A percentile compares a stretch with the other conserved stretches of the same genome.
phyloP scores from a whole-genome alignment of 2,113 vertebrate genomes.

The Cebus imitator region DNA sequence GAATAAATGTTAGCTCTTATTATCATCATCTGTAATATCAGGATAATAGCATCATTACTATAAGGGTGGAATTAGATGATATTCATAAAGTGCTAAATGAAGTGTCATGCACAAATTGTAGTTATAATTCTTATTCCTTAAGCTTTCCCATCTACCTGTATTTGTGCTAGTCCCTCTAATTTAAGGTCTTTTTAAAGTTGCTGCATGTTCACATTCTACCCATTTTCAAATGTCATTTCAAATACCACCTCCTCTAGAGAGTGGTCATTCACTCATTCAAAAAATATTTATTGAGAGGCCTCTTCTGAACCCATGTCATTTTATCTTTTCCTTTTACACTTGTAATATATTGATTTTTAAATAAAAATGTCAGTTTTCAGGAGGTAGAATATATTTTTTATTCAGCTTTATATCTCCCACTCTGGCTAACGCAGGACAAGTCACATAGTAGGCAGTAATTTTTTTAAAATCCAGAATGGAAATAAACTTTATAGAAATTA shows the following conservation, averaged over 20 bases:
- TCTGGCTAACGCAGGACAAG: not conserved
- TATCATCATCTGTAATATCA: not conserved
- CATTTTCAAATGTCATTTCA: conserved; percentile 69
- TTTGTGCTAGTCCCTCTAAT: not conserved
- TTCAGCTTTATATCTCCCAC: conserved; percentile 42
- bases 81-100: not conserved
- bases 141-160: not conserved
- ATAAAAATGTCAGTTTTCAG: conserved; percentile 56
- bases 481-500: conserved; percentile 40
- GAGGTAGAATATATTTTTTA: conserved; percentile 49
- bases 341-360: conserved; percentile 58
- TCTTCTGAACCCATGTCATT: conserved; percentile 54
- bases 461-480: not conserved
- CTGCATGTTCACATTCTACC: conserved; percentile 22
- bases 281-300: conserved; percentile 56
- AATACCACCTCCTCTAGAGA: conserved; percentile 59
- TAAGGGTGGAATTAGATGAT: not conserved
- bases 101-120: not conserved
- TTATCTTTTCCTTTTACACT: conserved; percentile 64
- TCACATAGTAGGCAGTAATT: not conserved
- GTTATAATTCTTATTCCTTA: not conserved
- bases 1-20: not conserved
- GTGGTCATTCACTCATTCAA: conserved; percentile 58
- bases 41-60: not conserved
- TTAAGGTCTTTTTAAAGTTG: conserved; percentile 25